Evolutionary conservation across 2,797 vertebrate genomes (phyloP).

Genomic region (Tachyglossus aculeatus): DNA sequence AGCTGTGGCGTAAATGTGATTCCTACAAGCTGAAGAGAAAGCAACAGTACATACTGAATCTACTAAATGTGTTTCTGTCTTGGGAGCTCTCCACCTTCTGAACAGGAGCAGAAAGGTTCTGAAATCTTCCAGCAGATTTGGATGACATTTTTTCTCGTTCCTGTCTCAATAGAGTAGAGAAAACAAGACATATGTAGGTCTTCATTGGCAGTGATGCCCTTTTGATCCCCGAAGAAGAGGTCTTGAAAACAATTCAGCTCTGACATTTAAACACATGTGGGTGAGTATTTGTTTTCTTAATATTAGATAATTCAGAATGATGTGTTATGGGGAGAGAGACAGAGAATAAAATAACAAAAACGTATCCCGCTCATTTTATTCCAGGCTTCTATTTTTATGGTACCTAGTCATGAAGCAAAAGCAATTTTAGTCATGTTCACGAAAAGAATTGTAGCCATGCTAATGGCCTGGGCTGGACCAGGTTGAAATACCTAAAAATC

Average conservation of each 20-base stretch:
- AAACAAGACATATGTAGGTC: neutral
- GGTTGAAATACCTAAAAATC: too few relatives aligned
- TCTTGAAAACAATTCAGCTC: slow-evolving; percentile 8
- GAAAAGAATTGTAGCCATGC: neutral
- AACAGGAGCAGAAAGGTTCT: fast-evolving
- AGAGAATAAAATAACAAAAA: neutral
- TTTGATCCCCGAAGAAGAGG: neutral
- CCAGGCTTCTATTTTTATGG: neutral
- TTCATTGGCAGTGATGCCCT: neutral
- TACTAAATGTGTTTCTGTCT: too few relatives aligned
- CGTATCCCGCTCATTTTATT: neutral
- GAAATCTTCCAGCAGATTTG: neutral
- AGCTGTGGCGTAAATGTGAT: too few relatives aligned
- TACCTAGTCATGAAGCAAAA: neutral
- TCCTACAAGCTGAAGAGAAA: too few relatives aligned
- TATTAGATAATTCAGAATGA: neutral
- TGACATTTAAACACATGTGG: neutral
- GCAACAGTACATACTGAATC: too few relatives aligned
- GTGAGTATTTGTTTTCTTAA: neutral
- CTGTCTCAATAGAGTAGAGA: fast-evolving
- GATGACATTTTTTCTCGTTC: neutral
- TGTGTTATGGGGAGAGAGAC: slow-evolving; percentile 2
- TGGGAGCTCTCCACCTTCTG: fast-evolving
- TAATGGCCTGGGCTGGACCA: neutral
- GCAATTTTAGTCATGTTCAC: slow-evolving; percentile 5